Conservation (phyloP, 2,113 vertebrate genomes). For the Anser cygnoides region DNA sequence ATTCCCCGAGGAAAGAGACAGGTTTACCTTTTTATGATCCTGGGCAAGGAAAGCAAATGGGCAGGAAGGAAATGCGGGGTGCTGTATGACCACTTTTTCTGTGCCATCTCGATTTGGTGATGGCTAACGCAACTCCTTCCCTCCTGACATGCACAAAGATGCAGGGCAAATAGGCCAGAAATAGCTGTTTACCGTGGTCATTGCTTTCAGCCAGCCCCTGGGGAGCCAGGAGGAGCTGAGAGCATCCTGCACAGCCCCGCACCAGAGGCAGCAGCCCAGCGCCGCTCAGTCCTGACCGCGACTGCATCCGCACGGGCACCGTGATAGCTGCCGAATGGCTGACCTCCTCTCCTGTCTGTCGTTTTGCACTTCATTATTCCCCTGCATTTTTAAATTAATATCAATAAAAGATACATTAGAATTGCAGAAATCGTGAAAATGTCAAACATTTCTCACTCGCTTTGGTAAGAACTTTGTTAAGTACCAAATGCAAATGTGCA, state of each 20-base stretch:
- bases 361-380: neutral
- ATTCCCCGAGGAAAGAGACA: too few relatives aligned
- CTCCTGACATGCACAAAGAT: neutral
- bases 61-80: neutral
- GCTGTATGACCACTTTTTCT: neutral
- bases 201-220: too few relatives aligned
- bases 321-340: neutral
- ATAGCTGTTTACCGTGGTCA: too few relatives aligned
- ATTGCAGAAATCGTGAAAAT: slow-evolving; percentile 68
- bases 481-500: slow-evolving; percentile 73
- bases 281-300: neutral
- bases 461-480: slow-evolving; percentile 64
- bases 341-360: neutral
- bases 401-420: slow-evolving; percentile 51
- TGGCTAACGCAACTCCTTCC: neutral
- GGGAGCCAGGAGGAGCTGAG: too few relatives aligned
- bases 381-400: slow-evolving; percentile 25
- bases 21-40: rapidly evolving
- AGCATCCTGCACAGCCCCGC: too few relatives aligned
- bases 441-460: slow-evolving; percentile 64
- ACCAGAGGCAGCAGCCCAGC: neutral
- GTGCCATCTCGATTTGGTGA: neutral
- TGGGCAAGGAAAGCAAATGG: rapidly evolving
- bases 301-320: neutral
- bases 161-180: rapidly evolving